Conservation (phyloP, 1,140 invertebrate species). For the Drosophila bocki region DNA sequence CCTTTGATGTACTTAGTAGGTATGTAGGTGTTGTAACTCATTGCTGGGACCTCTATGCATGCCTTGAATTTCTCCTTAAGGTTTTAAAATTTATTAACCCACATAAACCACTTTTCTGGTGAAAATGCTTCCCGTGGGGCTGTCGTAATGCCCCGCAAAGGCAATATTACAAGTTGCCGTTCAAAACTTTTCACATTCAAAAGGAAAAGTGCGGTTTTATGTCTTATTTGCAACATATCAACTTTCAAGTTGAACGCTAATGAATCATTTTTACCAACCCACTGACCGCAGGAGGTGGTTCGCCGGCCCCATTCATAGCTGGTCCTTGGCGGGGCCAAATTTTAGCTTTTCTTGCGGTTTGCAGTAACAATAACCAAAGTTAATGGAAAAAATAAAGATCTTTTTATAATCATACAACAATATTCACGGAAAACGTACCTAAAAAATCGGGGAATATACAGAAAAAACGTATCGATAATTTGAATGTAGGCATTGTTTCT, state of each 20-base stretch:
- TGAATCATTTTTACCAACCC: constrained; percentile 41
- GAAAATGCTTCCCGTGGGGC: constrained; percentile 15
- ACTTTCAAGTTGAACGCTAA: constrained; percentile 21
- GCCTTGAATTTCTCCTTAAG: constrained; percentile 2
- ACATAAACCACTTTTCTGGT: constrained; percentile 27
- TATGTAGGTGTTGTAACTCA: neutral
- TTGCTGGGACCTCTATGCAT: neutral
- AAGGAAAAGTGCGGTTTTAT: constrained; percentile 22
- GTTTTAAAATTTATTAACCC: constrained; percentile 32
- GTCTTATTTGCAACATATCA: constrained; percentile 29
- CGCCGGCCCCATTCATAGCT: constrained; percentile 1
- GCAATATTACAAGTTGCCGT: constrained; percentile 32
- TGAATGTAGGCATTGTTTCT: too few species aligned
- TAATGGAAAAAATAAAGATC: neutral
- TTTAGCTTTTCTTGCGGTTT: constrained; percentile 12
- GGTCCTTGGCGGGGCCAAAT: constrained; percentile 9
- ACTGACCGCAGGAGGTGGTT: constrained; percentile 25
- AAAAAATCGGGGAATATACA: neutral
- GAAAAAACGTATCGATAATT: neutral
- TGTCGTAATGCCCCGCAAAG: constrained; percentile 6
- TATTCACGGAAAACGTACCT: neutral
- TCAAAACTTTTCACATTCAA: constrained; percentile 39
- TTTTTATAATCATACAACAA: too few species aligned
- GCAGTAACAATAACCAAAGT: constrained; percentile 3
- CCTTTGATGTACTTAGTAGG: neutral